Evolutionary conservation across 2,797 vertebrate species (phyloP).

Genomic region (Acrossocheilus wenchowensis): DNA sequence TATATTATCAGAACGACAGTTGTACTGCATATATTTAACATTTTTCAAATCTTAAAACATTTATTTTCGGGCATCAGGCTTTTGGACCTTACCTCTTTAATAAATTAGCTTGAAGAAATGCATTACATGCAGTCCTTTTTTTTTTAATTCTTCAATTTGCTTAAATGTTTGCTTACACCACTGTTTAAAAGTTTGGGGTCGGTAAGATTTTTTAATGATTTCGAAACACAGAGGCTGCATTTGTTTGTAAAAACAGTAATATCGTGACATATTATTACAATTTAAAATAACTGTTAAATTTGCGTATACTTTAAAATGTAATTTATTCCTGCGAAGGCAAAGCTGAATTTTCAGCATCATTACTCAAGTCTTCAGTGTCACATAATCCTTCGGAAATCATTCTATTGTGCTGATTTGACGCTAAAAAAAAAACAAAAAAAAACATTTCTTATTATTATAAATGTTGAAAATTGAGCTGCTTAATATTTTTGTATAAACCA

Average conservation of each 20-base stretch:
- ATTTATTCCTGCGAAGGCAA: neutral
- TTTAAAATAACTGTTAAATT: neutral
- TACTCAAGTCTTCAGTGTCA: neutral
- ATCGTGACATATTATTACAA: neutral
- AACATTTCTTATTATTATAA: neutral
- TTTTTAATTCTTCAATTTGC: neutral
- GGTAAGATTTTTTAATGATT: neutral
- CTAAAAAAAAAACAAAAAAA: neutral
- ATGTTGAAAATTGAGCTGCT: neutral
- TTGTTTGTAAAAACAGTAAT: neutral
- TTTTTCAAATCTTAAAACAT: neutral
- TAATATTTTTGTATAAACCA: neutral
- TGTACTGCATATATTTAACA: neutral
- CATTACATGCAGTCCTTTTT: neutral
- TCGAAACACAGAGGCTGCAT: neutral
- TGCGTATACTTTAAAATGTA: neutral
- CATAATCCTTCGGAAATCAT: neutral
- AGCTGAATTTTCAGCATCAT: neutral
- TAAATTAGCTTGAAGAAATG: neutral
- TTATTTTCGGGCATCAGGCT: neutral
- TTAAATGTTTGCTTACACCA: neutral
- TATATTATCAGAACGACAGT: neutral
- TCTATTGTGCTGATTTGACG: neutral
- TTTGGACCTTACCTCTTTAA: neutral
- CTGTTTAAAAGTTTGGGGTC: neutral